phyloP scores from a whole-genome alignment of 37 sponge, comb jelly and placozoan species.

The Theonella swinhoei region DNA sequence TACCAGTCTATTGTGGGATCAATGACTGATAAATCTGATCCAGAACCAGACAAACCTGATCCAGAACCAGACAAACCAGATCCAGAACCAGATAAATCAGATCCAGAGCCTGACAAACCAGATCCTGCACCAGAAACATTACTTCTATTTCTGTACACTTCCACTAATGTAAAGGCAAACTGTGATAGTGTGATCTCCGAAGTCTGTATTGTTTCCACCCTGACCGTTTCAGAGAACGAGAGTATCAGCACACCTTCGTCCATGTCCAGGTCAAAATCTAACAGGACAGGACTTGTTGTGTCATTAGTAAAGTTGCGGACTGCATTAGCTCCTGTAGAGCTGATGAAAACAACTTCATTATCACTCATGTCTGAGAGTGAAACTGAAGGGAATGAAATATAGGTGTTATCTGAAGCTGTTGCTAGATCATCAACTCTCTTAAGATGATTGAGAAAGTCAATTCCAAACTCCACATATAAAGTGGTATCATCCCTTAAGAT shows the following conservation, averaged over 20 bases:
- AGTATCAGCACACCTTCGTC: slow-evolving; percentile 67
- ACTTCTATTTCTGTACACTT: too few species aligned
- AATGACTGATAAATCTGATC: neutral
- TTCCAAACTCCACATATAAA: slow-evolving; percentile 66
- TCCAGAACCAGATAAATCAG: neutral
- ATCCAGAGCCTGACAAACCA: neutral
- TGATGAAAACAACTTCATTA: slow-evolving; percentile 61
- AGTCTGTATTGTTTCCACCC: slow-evolving; percentile 64
- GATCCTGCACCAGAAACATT: neutral
- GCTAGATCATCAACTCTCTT: slow-evolving; percentile 67
- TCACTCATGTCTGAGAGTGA: slow-evolving; percentile 78
- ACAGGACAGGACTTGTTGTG: slow-evolving; percentile 64
- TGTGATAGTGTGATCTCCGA: slow-evolving; percentile 57
- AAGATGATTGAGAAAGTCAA: slow-evolving; percentile 68
- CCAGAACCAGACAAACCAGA: neutral
- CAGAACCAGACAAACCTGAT: slow-evolving; percentile 1
- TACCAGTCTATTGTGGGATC: slow-evolving; percentile 36
- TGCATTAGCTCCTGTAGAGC: slow-evolving; percentile 27
- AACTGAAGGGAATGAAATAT: slow-evolving; percentile 60
- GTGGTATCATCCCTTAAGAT: slow-evolving; percentile 24
- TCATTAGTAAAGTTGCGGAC: slow-evolving; percentile 68
- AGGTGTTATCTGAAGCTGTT: slow-evolving; percentile 49
- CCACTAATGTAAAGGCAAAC: neutral
- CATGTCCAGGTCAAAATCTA: slow-evolving; percentile 79
- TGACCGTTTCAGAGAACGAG: slow-evolving; percentile 82